Percentiles rank a stretch among this genome's conserved stretches.
Evolutionary conservation across 2,113 vertebrate species (phyloP).

Genomic region (Xiphorhynchus elegans): DNA sequence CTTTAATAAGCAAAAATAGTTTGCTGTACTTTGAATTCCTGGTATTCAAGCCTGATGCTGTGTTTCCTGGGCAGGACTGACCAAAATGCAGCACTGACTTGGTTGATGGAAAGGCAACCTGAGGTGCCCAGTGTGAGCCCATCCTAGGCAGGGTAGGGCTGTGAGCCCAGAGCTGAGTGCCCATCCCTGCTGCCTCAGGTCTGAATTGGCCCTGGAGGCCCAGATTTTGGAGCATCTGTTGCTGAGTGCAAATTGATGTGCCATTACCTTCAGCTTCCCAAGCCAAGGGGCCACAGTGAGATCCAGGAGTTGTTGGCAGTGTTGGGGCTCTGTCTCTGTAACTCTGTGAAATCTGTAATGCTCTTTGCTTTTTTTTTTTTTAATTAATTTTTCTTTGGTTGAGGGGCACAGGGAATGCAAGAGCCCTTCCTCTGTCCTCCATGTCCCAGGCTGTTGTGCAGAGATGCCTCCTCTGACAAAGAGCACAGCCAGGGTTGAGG

Average conservation of each 20-base stretch:
- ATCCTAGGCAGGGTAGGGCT: not conserved
- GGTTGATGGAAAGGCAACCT: not conserved
- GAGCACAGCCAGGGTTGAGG: not conserved
- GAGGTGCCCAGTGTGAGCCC: not conserved
- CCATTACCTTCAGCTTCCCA: not conserved
- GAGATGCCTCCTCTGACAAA: not conserved
- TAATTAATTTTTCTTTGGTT: not conserved
- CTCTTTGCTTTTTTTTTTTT: not conserved
- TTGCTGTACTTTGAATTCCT: not conserved
- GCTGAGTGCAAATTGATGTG: not conserved
- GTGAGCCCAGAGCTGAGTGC: not conserved
- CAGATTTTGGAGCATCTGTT: not conserved
- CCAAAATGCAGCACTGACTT: not conserved
- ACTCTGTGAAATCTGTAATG: fast-evolving
- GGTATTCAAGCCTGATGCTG: not conserved
- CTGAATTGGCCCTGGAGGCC: not conserved
- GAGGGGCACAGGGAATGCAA: no score
- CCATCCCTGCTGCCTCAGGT: not conserved
- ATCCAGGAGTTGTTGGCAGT: fast-evolving
- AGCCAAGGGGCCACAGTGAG: not conserved
- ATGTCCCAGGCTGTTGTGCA: not conserved
- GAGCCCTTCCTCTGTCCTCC: not conserved
- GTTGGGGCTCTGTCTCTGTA: not conserved
- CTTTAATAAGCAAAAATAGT: not conserved
- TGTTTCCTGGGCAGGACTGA: not conserved